A percentile compares a stretch with the other conserved stretches of the same genome.
phyloP scores from a whole-genome alignment of 2,797 vertebrate species.

The Melanotaenia parkinsoni region DNA sequence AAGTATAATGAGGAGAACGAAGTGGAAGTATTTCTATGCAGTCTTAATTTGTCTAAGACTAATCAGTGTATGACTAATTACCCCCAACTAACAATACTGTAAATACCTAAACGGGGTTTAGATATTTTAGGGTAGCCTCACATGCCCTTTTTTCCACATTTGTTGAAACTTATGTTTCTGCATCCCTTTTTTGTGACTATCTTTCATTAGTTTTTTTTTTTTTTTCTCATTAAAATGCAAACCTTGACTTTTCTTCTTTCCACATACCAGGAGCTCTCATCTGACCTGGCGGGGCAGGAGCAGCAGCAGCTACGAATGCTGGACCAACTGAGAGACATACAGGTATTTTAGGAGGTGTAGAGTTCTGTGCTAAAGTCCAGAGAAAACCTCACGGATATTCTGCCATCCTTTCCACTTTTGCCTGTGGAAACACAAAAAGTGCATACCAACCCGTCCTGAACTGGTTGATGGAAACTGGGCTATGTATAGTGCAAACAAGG shows the following conservation, averaged over 20 bases:
- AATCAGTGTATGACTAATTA: constrained; percentile 64
- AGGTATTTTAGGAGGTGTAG: constrained; percentile 16
- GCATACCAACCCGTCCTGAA: too few species aligned
- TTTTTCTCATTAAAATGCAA: neutral
- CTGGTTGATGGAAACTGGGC: too few species aligned
- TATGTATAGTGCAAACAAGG: too few species aligned
- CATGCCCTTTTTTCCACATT: constrained; percentile 31
- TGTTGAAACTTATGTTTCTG: constrained; percentile 10
- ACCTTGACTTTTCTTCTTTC: constrained; percentile 44
- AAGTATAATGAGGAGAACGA: constrained; percentile 51
- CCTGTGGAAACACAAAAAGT: too few species aligned
- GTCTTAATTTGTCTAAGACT: constrained; percentile 46
- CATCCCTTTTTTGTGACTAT: neutral
- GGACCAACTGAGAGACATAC: constrained; percentile 88
- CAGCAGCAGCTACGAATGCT: constrained; percentile 90
- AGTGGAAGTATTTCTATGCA: constrained; percentile 41
- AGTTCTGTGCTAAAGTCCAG: too few species aligned
- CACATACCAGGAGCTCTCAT: constrained; percentile 82
- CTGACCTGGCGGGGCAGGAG: constrained; percentile 86
- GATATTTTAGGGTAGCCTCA: constrained; percentile 10
- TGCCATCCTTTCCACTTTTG: too few species aligned
- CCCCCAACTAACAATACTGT: constrained; percentile 32
- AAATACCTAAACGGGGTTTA: constrained; percentile 23
- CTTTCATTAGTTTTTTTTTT: neutral
- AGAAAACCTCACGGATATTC: too few species aligned